Percentiles rank a stretch among this genome's conserved stretches.
Evolutionary conservation across 2,888 invertebrate genomes (phyloP).

Genomic region (Pristionchus arcanus): DNA sequence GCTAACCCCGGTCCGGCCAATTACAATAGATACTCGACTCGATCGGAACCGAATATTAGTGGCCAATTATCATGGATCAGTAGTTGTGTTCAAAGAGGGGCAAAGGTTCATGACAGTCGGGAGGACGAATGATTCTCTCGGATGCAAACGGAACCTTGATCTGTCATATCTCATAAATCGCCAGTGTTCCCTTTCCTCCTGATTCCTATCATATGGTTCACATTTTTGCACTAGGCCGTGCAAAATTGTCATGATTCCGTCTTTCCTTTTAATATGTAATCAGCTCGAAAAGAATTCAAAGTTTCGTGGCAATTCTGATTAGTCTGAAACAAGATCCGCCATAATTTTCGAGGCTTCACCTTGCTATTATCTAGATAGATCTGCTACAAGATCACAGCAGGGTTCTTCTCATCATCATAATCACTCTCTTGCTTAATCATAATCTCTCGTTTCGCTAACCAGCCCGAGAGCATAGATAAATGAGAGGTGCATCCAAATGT

Average conservation of each 20-base stretch:
- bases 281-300: too few relatives aligned
- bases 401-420: not conserved
- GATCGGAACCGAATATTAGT: not conserved
- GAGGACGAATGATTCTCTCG: not conserved
- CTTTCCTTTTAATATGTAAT: not conserved
- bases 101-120: not conserved
- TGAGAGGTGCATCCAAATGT: not conserved
- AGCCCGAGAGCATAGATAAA: too few relatives aligned
- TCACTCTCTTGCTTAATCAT: too few relatives aligned
- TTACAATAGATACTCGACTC: not conserved
- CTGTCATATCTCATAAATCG: conserved; percentile 32
- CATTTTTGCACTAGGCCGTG: conserved; percentile 1
- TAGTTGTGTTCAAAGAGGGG: not conserved
- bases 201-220: not conserved
- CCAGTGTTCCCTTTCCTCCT: not conserved
- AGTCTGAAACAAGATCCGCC: not conserved
- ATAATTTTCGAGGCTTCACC: not conserved
- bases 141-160: conserved; percentile 20
- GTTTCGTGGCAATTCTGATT: too few relatives aligned
- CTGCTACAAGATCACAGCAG: not conserved
- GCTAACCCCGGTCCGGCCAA: not conserved
- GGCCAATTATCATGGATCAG: conserved; percentile 26
- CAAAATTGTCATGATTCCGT: not conserved
- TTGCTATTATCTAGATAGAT: not conserved
- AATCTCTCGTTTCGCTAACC: too few relatives aligned